Conservation (phyloP, 2,888 invertebrate species). For the Noctua fimbriata region DNA sequence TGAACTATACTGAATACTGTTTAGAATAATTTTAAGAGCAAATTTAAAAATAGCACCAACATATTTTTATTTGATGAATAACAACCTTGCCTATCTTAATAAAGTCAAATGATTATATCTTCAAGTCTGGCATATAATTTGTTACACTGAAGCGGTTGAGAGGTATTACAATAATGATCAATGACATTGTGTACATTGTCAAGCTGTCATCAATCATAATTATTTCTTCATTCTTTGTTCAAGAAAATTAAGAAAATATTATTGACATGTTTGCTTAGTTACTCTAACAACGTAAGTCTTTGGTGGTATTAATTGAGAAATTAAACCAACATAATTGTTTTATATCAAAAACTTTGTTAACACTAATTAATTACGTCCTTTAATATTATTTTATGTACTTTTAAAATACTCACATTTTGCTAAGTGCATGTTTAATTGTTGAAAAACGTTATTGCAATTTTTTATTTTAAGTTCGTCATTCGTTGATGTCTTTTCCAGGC, state of each 20-base stretch:
- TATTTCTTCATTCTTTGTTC: constrained; percentile 1
- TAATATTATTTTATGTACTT: neutral
- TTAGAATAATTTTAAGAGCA: neutral
- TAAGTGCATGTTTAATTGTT: neutral
- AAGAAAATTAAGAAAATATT: neutral
- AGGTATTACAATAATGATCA: constrained; percentile 23
- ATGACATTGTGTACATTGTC: constrained; percentile 17
- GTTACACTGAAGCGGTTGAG: neutral
- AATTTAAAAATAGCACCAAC: neutral
- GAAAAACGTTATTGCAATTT: neutral
- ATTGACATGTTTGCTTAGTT: neutral
- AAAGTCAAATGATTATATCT: neutral
- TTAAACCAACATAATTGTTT: neutral
- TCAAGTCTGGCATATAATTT: constrained; percentile 14
- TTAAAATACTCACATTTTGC: neutral
- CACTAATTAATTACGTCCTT: neutral
- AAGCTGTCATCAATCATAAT: constrained; percentile 4
- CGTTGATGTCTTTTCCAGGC: constrained; percentile 54
- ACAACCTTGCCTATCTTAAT: too few relatives aligned
- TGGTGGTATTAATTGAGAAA: neutral
- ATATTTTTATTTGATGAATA: neutral
- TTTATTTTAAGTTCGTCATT: neutral
- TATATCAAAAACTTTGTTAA: neutral
- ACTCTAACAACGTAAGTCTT: neutral
- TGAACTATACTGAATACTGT: neutral